Percentiles rank a stretch among this genome's conserved stretches.
These are phyloP conservation scores for Petrocephalus sullivani DNA, from an alignment of 2,797 vertebrate genomes.

Conservation along the genomic window DNA sequence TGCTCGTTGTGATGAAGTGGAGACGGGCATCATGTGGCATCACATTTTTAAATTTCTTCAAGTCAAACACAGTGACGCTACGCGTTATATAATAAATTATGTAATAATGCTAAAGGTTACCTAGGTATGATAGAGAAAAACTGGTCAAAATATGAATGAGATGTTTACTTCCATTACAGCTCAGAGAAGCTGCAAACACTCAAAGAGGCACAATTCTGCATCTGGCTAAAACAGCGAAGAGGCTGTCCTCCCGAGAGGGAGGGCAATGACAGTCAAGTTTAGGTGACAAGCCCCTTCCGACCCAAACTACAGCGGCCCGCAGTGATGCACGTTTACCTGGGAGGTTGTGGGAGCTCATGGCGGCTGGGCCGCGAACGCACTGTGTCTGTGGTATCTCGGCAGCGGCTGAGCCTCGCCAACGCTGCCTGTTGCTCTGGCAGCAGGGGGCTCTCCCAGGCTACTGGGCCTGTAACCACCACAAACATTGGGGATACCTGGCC, in stretches of 20 bases:
- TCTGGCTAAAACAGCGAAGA: background rate
- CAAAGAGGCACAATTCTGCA: background rate
- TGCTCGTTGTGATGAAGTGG: background rate
- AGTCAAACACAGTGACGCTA: background rate
- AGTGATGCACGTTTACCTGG: slow-evolving; percentile 28
- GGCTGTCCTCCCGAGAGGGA: background rate
- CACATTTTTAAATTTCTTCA: background rate
- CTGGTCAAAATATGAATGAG: background rate
- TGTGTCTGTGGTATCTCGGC: slow-evolving; percentile 21
- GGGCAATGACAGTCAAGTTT: background rate
- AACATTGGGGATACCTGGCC: slow-evolving; percentile 43
- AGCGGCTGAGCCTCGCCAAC: slow-evolving; percentile 37
- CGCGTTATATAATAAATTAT: slow-evolving; percentile 1
- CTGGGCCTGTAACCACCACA: slow-evolving; percentile 62
- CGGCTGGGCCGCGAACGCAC: background rate
- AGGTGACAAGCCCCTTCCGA: background rate
- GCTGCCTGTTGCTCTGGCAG: slow-evolving; percentile 57
- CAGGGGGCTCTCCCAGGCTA: slow-evolving; percentile 54
- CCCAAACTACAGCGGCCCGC: background rate
- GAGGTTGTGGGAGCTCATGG: slow-evolving; percentile 25
- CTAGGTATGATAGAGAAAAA: slow-evolving; percentile 5
- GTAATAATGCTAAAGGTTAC: background rate
- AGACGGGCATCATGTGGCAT: background rate
- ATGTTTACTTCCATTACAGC: background rate
- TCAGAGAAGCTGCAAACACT: background rate